Conservation (phyloP, 2,113 vertebrate genomes). For the Centrocercus urophasianus region DNA sequence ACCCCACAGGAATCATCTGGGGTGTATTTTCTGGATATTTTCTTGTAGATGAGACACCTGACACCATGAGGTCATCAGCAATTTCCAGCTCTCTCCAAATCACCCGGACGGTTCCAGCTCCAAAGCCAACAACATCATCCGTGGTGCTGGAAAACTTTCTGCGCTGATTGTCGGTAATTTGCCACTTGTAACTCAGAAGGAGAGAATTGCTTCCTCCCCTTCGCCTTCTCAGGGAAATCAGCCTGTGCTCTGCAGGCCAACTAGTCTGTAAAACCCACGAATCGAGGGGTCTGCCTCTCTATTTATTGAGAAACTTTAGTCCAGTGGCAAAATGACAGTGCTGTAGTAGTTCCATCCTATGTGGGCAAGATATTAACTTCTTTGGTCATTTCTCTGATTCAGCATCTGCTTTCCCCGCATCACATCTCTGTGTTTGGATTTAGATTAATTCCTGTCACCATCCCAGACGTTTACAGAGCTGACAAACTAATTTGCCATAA, state of each 20-base stretch:
- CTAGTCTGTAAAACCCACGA: neutral
- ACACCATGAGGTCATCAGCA: conserved; percentile 57
- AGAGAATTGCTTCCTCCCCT: neutral
- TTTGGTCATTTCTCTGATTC: neutral
- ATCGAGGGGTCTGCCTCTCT: neutral
- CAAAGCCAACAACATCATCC: conserved; percentile 24
- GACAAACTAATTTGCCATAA: neutral
- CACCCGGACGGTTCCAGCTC: conserved; percentile 15
- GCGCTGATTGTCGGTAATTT: conserved; percentile 48
- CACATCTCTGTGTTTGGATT: neutral
- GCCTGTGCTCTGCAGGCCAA: neutral
- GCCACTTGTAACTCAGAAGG: neutral
- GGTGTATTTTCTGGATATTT: conserved; percentile 46
- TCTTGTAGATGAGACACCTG: conserved; percentile 60
- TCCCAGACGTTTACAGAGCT: neutral
- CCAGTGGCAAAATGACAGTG: neutral
- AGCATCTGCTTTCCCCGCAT: neutral
- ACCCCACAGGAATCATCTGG: conserved; percentile 21
- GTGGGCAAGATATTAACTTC: neutral
- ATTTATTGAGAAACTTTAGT: neutral
- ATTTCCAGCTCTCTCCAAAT: conserved; percentile 61
- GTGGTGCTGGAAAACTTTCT: conserved; percentile 24
- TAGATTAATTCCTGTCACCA: neutral
- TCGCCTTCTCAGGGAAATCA: neutral
- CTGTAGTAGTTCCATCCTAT: rapidly evolving